A percentile compares a stretch with the other conserved stretches of the same genome.
phyloP scores from a whole-genome alignment of 2,797 vertebrate genomes.

The Sebastes alutus region DNA sequence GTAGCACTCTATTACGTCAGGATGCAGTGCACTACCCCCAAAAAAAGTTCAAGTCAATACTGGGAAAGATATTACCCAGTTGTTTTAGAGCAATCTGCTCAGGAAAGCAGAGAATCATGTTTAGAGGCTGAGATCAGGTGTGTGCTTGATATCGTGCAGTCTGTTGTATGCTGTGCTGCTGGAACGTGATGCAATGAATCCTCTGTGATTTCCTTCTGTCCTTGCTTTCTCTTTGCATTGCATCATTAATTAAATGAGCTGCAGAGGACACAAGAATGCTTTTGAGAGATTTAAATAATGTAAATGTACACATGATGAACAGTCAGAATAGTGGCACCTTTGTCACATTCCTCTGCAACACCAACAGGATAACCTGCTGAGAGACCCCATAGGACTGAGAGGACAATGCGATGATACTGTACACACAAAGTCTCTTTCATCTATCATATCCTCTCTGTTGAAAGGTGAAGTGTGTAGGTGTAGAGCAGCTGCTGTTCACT shows the following conservation, averaged over 20 bases:
- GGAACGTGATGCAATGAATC: neutral
- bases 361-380: no score
- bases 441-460: neutral
- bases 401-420: no score
- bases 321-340: no score
- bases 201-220: neutral
- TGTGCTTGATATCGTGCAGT: neutral
- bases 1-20: no score
- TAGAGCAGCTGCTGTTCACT: neutral
- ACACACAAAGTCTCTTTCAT: neutral
- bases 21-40: slow-evolving; percentile 4
- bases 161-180: neutral
- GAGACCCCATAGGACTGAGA: no score
- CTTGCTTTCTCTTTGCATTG: neutral
- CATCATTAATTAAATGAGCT: neutral
- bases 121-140: slow-evolving; percentile 1
- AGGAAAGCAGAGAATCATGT: neutral
- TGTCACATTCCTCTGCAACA: no score
- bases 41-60: slow-evolving; percentile 22
- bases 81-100: neutral
- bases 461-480: neutral
- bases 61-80: neutral
- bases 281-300: slow-evolving; percentile 2
- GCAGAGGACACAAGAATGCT: neutral
- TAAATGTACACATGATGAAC: neutral